phyloP scores from a whole-genome alignment of 2,888 invertebrate genomes.

The Chrysopilus asiliformis region DNA sequence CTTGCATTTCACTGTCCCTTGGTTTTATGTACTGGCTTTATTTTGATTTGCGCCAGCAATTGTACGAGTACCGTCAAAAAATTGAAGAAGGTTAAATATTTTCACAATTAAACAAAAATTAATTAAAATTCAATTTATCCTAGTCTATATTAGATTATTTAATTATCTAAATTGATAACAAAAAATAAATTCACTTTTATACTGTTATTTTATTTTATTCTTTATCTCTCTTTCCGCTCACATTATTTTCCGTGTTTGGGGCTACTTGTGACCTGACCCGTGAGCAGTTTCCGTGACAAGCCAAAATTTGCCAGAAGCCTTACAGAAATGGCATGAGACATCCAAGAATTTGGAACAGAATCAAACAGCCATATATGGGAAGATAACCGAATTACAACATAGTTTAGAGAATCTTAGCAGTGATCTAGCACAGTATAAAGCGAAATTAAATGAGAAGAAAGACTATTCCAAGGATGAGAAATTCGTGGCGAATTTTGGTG shows the following conservation, averaged over 20 bases:
- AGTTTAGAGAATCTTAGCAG: conserved; percentile 41
- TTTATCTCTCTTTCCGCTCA: background rate
- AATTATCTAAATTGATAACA: no score
- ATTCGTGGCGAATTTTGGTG: conserved; percentile 31
- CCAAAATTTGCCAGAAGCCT: conserved; percentile 52
- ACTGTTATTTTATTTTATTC: background rate
- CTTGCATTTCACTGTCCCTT: conserved; percentile 25
- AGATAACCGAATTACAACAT: conserved; percentile 43
- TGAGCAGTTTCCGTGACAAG: conserved; percentile 50
- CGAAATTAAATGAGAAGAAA: conserved; percentile 23
- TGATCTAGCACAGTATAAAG: conserved; percentile 32
- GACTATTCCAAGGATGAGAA: conserved; percentile 31
- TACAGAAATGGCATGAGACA: conserved; percentile 58
- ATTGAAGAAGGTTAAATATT: conserved; percentile 32
- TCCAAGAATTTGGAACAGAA: conserved; percentile 53
- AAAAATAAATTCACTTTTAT: background rate
- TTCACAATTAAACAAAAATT: no score
- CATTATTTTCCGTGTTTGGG: conserved; percentile 3
- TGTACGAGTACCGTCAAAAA: conserved; percentile 31
- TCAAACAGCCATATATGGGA: conserved; percentile 45
- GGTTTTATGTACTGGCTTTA: conserved; percentile 33
- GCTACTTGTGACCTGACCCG: conserved; percentile 1
- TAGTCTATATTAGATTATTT: no score
- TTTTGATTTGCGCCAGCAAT: conserved; percentile 33
- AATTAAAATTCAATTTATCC: no score